A percentile compares a stretch with the other conserved stretches of the same genome.
These are phyloP conservation scores for Mechanitis messenoides DNA, from an alignment of 2,888 invertebrate species.

Conservation along the genomic window DNA sequence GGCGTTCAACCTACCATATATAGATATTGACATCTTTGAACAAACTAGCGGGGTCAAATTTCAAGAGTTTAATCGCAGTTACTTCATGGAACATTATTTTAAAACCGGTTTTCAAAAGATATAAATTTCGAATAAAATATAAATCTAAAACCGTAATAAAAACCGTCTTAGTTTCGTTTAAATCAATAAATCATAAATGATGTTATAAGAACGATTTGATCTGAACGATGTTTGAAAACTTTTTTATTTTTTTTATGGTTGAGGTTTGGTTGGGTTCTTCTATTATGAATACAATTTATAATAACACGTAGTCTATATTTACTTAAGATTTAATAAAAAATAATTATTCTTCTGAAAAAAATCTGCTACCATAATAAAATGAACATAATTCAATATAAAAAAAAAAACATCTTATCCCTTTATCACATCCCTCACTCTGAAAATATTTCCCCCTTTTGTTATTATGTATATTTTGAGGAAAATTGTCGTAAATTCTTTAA, in stretches of 20 bases:
- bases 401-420: constrained; percentile 17
- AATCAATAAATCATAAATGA: constrained; percentile 7
- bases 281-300: constrained; percentile 16
- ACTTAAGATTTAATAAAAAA: neutral
- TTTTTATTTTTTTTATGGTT: constrained; percentile 26
- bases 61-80: constrained; percentile 22
- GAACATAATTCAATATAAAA: constrained; percentile 15
- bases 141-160: constrained; percentile 3
- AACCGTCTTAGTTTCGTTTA: constrained; percentile 5
- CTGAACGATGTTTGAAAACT: constrained; percentile 21
- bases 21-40: constrained; percentile 39
- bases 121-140: neutral
- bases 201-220: neutral
- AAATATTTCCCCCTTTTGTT: constrained; percentile 39
- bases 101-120: neutral
- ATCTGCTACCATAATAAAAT: constrained; percentile 7
- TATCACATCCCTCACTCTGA: constrained; percentile 23
- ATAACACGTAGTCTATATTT: constrained; percentile 6
- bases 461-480: constrained; percentile 49
- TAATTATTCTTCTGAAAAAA: too few relatives aligned
- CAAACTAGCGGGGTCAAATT: constrained; percentile 40
- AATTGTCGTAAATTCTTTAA: constrained; percentile 53
- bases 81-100: constrained; percentile 3
- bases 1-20: constrained; percentile 38
- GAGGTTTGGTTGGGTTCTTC: constrained; percentile 15